phyloP scores from a whole-genome alignment of 2,888 invertebrate species.

The Hyposoter dolosus region DNA sequence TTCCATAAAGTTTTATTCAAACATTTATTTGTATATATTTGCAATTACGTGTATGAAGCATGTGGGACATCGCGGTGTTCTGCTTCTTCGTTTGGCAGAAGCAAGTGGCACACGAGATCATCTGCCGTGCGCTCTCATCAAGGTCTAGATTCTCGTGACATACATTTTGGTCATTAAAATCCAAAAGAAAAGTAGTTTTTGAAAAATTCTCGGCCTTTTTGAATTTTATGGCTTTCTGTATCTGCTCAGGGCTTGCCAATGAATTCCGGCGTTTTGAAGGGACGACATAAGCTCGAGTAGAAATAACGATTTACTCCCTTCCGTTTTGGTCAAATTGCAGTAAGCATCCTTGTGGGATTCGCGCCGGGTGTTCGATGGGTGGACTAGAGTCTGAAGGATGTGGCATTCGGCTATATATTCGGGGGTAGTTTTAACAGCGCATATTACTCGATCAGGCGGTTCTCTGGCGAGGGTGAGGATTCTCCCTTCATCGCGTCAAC shows the following conservation, averaged over 20 bases:
- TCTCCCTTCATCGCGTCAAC: constrained; percentile 41
- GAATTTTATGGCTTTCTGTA: background rate
- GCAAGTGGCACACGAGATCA: constrained; percentile 62
- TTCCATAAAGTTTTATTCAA: background rate
- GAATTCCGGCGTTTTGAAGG: background rate
- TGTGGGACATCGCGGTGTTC: constrained; percentile 35
- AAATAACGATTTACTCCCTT: constrained; percentile 20
- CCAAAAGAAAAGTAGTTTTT: background rate
- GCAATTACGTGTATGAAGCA: background rate
- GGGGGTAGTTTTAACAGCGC: constrained; percentile 72
- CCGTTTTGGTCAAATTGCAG: constrained; percentile 31
- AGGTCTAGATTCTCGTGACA: constrained; percentile 36
- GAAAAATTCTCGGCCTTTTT: background rate
- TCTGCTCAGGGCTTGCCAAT: background rate
- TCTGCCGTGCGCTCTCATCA: constrained; percentile 17
- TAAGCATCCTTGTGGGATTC: constrained; percentile 9
- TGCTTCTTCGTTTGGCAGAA: constrained; percentile 56
- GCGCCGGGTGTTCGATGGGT: constrained; percentile 20
- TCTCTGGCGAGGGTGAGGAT: constrained; percentile 29
- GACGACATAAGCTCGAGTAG: background rate
- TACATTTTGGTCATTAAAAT: constrained; percentile 19
- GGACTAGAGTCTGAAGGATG: constrained; percentile 29
- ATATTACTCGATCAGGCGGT: constrained; percentile 47
- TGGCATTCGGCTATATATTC: constrained; percentile 62
- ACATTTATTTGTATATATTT: background rate